Conservation (phyloP, 2,113 vertebrate species). For the Scopus umbretta region DNA sequence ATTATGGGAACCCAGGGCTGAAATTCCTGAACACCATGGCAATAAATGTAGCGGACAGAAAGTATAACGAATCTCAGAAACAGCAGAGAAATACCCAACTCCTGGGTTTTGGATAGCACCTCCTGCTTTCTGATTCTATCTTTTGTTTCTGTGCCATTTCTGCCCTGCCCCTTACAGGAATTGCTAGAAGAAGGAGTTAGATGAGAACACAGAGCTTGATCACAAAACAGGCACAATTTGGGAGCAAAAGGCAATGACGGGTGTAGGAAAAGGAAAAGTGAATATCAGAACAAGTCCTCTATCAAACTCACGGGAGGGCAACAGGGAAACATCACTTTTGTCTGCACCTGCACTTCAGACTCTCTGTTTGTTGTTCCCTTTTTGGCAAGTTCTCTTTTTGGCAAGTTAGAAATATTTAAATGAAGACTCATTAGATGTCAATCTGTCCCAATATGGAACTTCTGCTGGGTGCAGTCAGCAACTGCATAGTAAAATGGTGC, state of each 20-base stretch:
- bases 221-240: background rate
- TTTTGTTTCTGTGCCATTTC: constrained; percentile 9
- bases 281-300: background rate
- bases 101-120: background rate
- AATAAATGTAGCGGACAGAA: constrained; percentile 45
- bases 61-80: constrained; percentile 30
- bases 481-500: background rate
- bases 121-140: background rate
- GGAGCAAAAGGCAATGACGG: background rate
- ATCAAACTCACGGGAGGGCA: background rate
- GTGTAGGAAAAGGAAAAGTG: background rate
- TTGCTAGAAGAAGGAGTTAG: background rate
- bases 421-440: background rate
- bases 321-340: background rate
- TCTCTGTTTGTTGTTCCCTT: background rate
- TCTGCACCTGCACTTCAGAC: background rate
- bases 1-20: constrained; percentile 49
- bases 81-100: background rate
- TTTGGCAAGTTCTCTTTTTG: background rate
- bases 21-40: constrained; percentile 53
- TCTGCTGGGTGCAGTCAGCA: background rate
- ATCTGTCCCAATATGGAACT: background rate
- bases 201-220: background rate
- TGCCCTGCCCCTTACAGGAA: background rate
- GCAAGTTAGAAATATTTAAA: background rate